Conservation (phyloP, 2,113 vertebrate genomes). For the Numenius arquata region DNA sequence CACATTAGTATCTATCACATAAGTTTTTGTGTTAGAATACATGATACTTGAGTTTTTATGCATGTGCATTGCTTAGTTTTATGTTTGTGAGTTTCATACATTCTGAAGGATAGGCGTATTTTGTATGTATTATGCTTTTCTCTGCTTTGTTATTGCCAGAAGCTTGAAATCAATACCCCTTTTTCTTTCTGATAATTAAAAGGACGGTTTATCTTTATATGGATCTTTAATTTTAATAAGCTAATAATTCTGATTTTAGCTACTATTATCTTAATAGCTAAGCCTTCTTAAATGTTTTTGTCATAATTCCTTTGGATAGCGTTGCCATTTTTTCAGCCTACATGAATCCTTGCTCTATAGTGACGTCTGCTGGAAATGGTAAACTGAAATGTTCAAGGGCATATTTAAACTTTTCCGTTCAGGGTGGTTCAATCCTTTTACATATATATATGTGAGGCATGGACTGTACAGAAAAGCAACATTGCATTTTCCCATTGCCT, state of each 20-base stretch:
- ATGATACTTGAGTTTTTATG: not conserved
- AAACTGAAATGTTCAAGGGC: conserved; percentile 14
- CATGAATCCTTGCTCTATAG: conserved; percentile 10
- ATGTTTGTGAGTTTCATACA: not conserved
- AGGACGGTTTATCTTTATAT: conserved; percentile 70
- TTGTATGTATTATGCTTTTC: conserved; percentile 3
- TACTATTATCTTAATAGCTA: conserved; percentile 71
- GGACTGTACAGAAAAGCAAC: not conserved
- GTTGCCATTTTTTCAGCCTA: conserved; percentile 28
- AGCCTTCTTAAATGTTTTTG: conserved; percentile 63
- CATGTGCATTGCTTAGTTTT: not conserved
- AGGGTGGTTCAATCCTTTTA: not conserved
- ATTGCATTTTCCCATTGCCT: not conserved
- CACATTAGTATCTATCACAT: not conserved
- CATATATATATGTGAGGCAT: accelerated
- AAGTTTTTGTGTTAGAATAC: not conserved
- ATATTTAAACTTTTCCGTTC: not conserved
- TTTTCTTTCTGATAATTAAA: conserved; percentile 70
- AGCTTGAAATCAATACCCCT: conserved; percentile 62
- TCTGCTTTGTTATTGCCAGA: conserved; percentile 60
- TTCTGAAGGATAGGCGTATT: not conserved
- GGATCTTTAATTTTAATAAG: conserved; percentile 73
- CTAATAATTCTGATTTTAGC: conserved; percentile 74
- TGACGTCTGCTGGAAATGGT: conserved; percentile 41
- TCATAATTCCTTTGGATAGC: conserved; percentile 60